Conservation (phyloP, 2,113 vertebrate species). For the Columbina picui region DNA sequence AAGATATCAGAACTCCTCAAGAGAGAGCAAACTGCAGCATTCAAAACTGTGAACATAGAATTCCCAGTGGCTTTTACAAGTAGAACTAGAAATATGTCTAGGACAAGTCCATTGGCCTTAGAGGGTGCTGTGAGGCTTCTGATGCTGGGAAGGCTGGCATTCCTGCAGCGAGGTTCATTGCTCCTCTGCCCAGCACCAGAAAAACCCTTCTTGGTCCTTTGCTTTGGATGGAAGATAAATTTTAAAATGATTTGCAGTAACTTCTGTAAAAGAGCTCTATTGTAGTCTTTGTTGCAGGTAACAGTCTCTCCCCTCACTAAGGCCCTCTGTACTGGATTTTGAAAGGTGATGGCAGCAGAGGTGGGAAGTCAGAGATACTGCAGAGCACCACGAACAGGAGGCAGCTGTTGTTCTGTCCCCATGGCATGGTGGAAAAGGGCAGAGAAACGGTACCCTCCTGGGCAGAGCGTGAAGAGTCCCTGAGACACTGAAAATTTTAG, state of each 20-base stretch:
- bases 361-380: background rate
- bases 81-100: background rate
- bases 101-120: background rate
- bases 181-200: background rate
- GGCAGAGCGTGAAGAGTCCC: background rate
- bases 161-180: fast-evolving
- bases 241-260: background rate
- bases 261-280: background rate
- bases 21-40: background rate
- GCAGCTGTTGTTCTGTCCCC: background rate
- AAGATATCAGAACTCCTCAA: background rate
- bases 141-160: background rate
- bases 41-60: background rate
- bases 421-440: background rate
- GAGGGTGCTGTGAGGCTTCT: background rate
- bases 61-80: background rate
- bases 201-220: background rate
- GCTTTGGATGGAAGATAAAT: background rate
- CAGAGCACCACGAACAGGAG: background rate
- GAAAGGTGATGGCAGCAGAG: background rate
- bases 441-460: background rate
- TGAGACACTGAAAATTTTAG: background rate
- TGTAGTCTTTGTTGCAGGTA: background rate
- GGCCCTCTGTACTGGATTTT: background rate
- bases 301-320: background rate